Conservation (phyloP, 1,140 invertebrate species). For the Pseudomyrmex flavicornis region DNA sequence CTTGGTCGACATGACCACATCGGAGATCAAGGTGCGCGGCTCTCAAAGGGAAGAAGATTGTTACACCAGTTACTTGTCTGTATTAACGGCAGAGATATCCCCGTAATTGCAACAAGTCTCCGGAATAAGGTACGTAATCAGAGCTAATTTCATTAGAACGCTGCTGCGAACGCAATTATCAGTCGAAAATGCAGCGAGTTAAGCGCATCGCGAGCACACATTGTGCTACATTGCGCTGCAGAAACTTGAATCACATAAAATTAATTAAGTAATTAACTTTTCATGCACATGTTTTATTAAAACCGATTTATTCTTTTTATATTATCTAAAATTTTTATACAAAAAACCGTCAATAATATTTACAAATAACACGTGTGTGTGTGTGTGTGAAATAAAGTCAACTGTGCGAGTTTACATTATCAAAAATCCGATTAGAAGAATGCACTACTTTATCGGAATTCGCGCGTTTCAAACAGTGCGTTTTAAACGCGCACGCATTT, state of each 20-base stretch:
- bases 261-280: constrained; percentile 5
- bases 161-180: constrained; percentile 1
- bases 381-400: too few relatives aligned
- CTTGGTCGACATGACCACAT: constrained; percentile 64
- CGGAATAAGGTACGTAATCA: constrained; percentile 26
- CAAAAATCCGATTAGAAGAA: neutral
- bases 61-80: constrained; percentile 42
- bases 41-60: constrained; percentile 60
- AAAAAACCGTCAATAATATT: too few relatives aligned
- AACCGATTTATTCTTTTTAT: too few relatives aligned
- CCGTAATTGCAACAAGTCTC: constrained; percentile 15
- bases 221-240: neutral
- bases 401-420: neutral
- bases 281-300: too few relatives aligned
- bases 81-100: constrained; percentile 43
- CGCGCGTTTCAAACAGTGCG: neutral
- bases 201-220: neutral
- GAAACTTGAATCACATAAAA: neutral
- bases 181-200: constrained; percentile 15
- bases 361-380: too few relatives aligned
- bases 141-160: constrained; percentile 24
- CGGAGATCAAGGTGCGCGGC: constrained; percentile 64
- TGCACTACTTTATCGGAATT: neutral
- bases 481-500: neutral
- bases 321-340: too few relatives aligned